A percentile compares a stretch with the other conserved stretches of the same genome.
phyloP scores from a whole-genome alignment of 2,113 vertebrate species.

The Xenopus tropicalis region DNA sequence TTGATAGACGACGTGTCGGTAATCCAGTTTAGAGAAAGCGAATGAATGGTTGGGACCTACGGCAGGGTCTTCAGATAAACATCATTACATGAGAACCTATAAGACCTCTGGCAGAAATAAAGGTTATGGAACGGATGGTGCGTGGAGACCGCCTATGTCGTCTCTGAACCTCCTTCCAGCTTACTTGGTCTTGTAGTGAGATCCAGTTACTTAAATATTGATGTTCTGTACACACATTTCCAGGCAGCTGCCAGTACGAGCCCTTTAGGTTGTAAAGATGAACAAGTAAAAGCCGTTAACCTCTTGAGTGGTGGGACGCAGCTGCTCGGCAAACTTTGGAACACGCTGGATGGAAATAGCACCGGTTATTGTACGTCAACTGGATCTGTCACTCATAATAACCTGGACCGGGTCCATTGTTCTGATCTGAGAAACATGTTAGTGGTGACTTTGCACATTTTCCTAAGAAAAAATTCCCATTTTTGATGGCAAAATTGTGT shows the following conservation, averaged over 20 bases:
- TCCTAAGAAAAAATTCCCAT: too few species aligned
- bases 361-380: too few species aligned
- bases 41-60: too few species aligned
- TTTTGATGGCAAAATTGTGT: too few species aligned
- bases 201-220: constrained; percentile 46
- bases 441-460: too few species aligned
- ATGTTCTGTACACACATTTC: constrained; percentile 33
- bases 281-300: constrained; percentile 11
- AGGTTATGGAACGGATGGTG: not conserved
- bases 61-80: too few species aligned
- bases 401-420: too few species aligned
- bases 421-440: too few species aligned
- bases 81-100: too few species aligned
- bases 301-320: constrained; percentile 13
- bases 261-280: constrained; percentile 22
- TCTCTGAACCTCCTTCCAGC: constrained; percentile 26
- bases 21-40: constrained; percentile 7
- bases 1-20: not conserved
- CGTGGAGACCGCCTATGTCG: not conserved
- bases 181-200: constrained; percentile 31
- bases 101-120: too few species aligned
- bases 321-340: not conserved
- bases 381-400: too few species aligned
- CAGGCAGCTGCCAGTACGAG: constrained; percentile 24
- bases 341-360: too few species aligned